Base-by-base conservation (phyloP, 2,888 invertebrate genomes). In the Eupithecia insigniata region DNA sequence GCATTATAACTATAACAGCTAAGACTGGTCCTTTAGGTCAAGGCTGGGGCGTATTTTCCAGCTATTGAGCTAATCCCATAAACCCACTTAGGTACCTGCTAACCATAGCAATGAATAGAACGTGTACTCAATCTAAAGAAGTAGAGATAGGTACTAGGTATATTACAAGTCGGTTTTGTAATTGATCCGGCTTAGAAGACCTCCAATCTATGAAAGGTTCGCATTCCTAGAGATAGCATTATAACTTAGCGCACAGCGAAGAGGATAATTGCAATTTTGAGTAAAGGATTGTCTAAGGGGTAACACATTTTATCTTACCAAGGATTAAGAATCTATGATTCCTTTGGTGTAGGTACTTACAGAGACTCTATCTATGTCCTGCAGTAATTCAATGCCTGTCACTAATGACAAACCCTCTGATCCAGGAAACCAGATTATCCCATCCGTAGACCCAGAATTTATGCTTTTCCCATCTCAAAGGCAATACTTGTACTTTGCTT, bases 1-100 rank as follows among this genome's bases (percentile, higher is more conserved):
- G 70, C 66, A 71, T 71, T 75, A 67, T 62, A 72, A 69, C 66
- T 26, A 61, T 68, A 64, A 46, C 62, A 55, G 65, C 60, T 60
- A 69, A 70, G 46, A 68, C 70, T 74, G 66, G 58, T 51, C 69
- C 68, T 75, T 71, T 69, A 73, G 78, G 79, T 77, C 77, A 78
- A 77, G 77, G 77, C 32, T 70, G 69, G 69, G 36, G 72, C 46
- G 65, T 72, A 66, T 30, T 73, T 70, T 72, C 67, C 71, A 69
- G 69, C 67, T 71, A 62, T 62, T 68, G 55, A 69, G 39, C 67
- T 66, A 67, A 72, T 70, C 51, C 18, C 66, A 30, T 68, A 67
- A 60, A 58, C 60, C 60, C n/a, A 14, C 26, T 36, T 55, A 64
- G 36, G 18, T 34, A 28, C 36, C 36, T 55, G 14, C 34, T 69